Evolutionary conservation across 2,113 vertebrate genomes (phyloP), one percentile per base, ranked within the genome.

Genomic region (Polypterus senegalus): DNA sequence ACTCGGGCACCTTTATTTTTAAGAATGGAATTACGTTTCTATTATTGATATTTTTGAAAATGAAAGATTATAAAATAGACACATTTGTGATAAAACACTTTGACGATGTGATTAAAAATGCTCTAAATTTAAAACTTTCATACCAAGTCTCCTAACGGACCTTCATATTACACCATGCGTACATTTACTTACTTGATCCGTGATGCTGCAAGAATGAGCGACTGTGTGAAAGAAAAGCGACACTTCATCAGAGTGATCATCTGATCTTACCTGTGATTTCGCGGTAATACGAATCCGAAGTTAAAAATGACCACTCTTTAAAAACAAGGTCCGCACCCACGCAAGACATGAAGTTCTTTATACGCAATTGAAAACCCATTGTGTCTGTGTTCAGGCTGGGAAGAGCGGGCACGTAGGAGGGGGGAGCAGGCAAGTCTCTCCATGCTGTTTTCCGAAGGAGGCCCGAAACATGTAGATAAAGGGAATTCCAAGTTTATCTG

Each of bases 331-430:
- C 81, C n/a, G 83, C 73, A 3, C 74, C 56, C 4, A 71, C 48
- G 1, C 77, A 72, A 57, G 74, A 72, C 9, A 83, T 11, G n/a
- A 74, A 61, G 63, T 83, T 88, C 63, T 67, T 62, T n/a, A 83
- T 3, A 61, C 81, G 72, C 48, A 88, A 76, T 1, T 60, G 52
- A 60, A 87, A 88, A 52, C 66, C 62, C 86, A 91, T 88, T n/a
- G 70, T 67, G 44, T 85, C 81, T 0, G 67, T 82, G 9, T 84
- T 67, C 72, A 80, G 79, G 60, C 78, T 79, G 65, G 84, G 67
- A 9, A 66, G 47, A 1, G 61, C 67, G 0, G 86, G 83, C 7
- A 83, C 83, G 3, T 72, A 89, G 3, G 82, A 88, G 1, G 81
- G 76, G 43, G 83, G 83, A 5, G 81, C 54, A 0, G 81, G 77